A percentile compares a stretch with the other conserved stretches of the same genome.
Conservation (phyloP, 30 jellyfish, hydroid and myxozoan genomes). For the Hydractinia symbiolongicarpus region DNA sequence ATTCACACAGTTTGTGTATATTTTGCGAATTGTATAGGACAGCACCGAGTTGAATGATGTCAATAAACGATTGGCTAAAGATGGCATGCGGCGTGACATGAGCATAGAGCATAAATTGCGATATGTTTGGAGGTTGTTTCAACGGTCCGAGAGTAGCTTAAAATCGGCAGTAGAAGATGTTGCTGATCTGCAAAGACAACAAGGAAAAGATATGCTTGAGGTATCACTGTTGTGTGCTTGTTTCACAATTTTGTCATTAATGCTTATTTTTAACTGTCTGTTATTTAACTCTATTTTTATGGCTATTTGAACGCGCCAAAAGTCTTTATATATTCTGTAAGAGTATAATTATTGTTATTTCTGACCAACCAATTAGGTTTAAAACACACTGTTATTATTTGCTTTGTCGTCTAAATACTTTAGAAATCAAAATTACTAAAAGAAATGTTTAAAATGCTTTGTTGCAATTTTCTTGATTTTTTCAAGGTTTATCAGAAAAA, state of each 20-base stretch:
- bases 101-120: constrained; percentile 27
- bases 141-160: constrained; percentile 18
- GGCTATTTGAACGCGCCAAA: too few species aligned
- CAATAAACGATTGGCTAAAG: neutral
- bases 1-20: too few species aligned
- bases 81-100: constrained; percentile 25
- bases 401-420: too few species aligned
- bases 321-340: too few species aligned
- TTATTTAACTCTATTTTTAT: neutral
- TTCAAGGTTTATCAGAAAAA: too few species aligned
- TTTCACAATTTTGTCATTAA: neutral
- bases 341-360: too few species aligned
- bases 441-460: too few species aligned
- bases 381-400: too few species aligned
- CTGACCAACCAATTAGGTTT: too few species aligned
- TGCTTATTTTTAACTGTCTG: neutral
- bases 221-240: neutral
- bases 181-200: constrained; percentile 17
- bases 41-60: constrained; percentile 8
- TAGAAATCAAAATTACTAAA: too few species aligned
- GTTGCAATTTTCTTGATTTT: too few species aligned
- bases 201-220: constrained; percentile 24
- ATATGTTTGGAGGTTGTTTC: constrained; percentile 23
- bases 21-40: constrained; percentile 5
- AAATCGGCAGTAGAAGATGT: constrained; percentile 28